These are phyloP conservation scores for Caenorhabditis sp. DNA, from an alignment of 2,888 invertebrate genomes.

Conservation along the genomic window DNA sequence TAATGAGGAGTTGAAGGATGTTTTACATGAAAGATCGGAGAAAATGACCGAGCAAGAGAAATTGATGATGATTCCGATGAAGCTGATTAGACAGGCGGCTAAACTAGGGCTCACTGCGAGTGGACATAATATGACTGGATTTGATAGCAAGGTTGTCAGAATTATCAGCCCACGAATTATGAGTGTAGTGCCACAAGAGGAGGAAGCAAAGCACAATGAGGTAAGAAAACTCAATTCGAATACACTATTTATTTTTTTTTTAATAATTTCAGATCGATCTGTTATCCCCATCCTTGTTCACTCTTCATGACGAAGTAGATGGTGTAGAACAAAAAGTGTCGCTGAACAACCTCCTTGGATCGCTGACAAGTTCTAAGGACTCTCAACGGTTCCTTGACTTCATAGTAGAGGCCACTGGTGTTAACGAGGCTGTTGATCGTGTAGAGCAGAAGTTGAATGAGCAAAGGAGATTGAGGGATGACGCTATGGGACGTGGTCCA, in stretches of 20 bases:
- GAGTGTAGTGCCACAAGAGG: conserved; percentile 30
- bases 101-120: conserved; percentile 41
- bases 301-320: conserved; percentile 25
- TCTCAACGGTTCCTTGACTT: conserved; percentile 33
- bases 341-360: conserved; percentile 13
- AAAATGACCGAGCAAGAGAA: conserved; percentile 35
- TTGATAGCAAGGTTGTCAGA: conserved; percentile 28
- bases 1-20: conserved; percentile 22
- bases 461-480: neutral
- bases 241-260: neutral
- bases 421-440: conserved; percentile 36
- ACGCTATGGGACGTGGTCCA: conserved; percentile 16
- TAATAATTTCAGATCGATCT: conserved; percentile 19
- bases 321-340: conserved; percentile 30
- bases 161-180: conserved; percentile 40
- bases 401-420: conserved; percentile 34
- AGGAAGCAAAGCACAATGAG: conserved; percentile 17
- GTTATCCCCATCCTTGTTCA: conserved; percentile 31
- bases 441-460: conserved; percentile 34
- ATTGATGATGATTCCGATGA: conserved; percentile 32
- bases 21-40: conserved; percentile 17
- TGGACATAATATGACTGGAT: conserved; percentile 37
- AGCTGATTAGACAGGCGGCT: conserved; percentile 35
- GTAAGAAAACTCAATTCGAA: neutral
- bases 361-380: conserved; percentile 6